A percentile compares a stretch with the other conserved stretches of the same genome.
Conservation (phyloP, 1,140 invertebrate species). For the Drosophila ohnishii region DNA sequence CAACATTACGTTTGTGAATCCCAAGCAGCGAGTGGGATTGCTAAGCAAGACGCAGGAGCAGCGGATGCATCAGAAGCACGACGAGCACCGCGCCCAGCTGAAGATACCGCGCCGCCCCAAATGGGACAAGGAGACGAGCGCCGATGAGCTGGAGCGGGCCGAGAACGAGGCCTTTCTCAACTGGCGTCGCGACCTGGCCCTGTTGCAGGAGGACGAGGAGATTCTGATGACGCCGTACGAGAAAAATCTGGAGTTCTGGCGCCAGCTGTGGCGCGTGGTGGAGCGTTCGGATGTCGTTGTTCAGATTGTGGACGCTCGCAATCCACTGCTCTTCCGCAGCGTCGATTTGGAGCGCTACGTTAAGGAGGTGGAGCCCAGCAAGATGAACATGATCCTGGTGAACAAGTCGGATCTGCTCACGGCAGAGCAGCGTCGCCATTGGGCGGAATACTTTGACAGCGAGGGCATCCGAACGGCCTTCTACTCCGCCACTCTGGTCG, state of each 20-base stretch:
- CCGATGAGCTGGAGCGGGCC: conserved; percentile 89
- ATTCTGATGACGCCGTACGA: conserved; percentile 98
- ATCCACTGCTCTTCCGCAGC: conserved; percentile 97
- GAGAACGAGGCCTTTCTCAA: conserved; percentile 93
- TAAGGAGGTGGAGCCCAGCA: conserved; percentile 90
- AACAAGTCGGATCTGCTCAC: conserved; percentile 99
- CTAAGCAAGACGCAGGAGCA: conserved; percentile 87
- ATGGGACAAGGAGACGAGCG: conserved; percentile 90
- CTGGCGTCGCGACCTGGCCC: conserved; percentile 92
- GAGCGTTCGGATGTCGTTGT: conserved; percentile 98
- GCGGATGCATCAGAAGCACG: conserved; percentile 86
- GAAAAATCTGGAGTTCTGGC: conserved; percentile 99
- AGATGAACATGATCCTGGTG: conserved; percentile 93
- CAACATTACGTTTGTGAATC: conserved; percentile 87
- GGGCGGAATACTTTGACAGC: conserved; percentile 94
- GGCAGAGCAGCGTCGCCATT: conserved; percentile 90
- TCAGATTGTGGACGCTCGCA: conserved; percentile 98
- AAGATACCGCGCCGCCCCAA: conserved; percentile 93
- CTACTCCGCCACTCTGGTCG: conserved; percentile 90
- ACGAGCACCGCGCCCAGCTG: conserved; percentile 87
- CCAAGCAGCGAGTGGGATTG: conserved; percentile 86
- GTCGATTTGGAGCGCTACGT: conserved; percentile 97
- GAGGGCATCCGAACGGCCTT: conserved; percentile 89
- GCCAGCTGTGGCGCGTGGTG: conserved; percentile 98
- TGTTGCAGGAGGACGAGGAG: conserved; percentile 91